A percentile compares a stretch with the other conserved stretches of the same genome.
Evolutionary conservation across 2,797 vertebrate genomes (phyloP).

Genomic region (Anniella stebbinsi): DNA sequence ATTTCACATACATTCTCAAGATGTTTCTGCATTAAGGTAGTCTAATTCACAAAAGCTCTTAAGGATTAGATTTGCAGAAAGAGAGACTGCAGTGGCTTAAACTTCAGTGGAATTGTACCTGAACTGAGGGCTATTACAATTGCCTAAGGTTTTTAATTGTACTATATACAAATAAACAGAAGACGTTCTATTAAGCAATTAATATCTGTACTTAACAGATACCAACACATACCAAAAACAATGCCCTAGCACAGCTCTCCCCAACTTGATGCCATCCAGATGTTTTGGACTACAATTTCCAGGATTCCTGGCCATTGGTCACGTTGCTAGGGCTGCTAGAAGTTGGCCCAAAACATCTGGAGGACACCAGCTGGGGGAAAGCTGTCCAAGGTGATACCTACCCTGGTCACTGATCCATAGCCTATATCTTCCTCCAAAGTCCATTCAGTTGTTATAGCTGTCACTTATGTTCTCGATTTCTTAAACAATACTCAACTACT

Average conservation of each 20-base stretch:
- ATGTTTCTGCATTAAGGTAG: background rate
- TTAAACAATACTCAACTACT: background rate
- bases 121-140: background rate
- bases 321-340: too few species aligned
- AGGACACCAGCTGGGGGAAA: too few species aligned
- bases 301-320: too few species aligned
- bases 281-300: too few species aligned
- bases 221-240: too few species aligned
- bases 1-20: background rate
- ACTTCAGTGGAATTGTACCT: background rate
- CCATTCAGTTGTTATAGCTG: background rate
- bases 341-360: too few species aligned
- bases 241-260: too few species aligned
- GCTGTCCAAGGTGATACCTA: background rate
- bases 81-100: background rate
- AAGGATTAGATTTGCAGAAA: background rate
- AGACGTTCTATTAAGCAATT: background rate
- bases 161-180: background rate
- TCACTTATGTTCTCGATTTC: background rate
- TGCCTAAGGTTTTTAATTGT: background rate
- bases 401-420: background rate
- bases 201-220: background rate
- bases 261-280: too few species aligned
- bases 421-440: background rate
- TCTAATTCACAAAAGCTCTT: background rate